phyloP scores from a whole-genome alignment of 1,140 invertebrate genomes.

The Coelopa frigida region DNA sequence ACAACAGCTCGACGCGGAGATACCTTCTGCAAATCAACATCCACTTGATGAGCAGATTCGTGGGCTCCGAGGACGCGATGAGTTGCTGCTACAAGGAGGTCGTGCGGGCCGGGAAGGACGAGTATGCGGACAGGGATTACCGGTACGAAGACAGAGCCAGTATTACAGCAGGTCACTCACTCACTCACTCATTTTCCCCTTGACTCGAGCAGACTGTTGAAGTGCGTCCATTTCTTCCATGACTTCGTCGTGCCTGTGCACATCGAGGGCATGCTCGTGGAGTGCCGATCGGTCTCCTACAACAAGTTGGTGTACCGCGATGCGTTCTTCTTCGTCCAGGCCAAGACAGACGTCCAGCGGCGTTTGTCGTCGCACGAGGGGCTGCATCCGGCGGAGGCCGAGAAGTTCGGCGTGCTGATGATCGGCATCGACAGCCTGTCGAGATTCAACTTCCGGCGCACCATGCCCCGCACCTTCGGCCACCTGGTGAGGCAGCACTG shows the following conservation, averaged over 20 bases:
- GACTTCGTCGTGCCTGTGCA: not conserved
- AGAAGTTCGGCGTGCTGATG: slow-evolving; percentile 23
- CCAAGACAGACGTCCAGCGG: not conserved
- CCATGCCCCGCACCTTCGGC: slow-evolving; percentile 22
- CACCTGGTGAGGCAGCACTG: slow-evolving; percentile 19
- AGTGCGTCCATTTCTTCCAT: not conserved
- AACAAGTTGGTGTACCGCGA: not conserved
- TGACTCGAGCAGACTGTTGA: too few relatives aligned
- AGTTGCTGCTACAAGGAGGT: slow-evolving; percentile 1
- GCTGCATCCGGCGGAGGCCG: not conserved
- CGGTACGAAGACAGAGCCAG: not conserved
- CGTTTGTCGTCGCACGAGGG: not conserved
- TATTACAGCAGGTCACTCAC: too few relatives aligned
- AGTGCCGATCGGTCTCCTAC: not conserved
- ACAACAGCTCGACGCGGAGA: not conserved
- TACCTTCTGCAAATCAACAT: not conserved
- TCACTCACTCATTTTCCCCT: too few relatives aligned
- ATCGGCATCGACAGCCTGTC: slow-evolving; percentile 28
- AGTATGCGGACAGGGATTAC: not conserved
- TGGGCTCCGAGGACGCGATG: not conserved
- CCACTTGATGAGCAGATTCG: not conserved
- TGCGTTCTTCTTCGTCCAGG: slow-evolving; percentile 1
- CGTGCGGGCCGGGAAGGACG: not conserved
- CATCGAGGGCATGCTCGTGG: not conserved
- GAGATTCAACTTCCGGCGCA: slow-evolving; percentile 41